These are phyloP conservation scores for Macropis europaea DNA, from an alignment of 2,888 invertebrate genomes.

Conservation along the genomic window DNA sequence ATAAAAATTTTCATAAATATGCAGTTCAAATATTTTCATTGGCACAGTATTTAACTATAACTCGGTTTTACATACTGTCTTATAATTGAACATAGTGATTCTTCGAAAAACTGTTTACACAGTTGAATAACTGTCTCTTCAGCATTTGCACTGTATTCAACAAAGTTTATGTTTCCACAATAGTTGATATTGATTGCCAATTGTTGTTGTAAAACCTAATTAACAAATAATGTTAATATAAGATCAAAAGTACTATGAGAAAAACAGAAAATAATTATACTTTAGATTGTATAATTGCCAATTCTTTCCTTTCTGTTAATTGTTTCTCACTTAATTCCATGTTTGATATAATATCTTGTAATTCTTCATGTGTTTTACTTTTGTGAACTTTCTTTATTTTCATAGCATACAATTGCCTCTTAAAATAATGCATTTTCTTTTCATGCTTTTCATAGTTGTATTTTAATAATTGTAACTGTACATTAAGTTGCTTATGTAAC, in stretches of 20 bases:
- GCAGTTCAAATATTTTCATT: background rate
- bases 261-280: slow-evolving; percentile 8
- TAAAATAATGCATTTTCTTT: slow-evolving; percentile 10
- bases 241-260: background rate
- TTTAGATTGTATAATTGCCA: slow-evolving; percentile 17
- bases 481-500: slow-evolving; percentile 42
- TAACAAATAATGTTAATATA: background rate
- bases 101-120: slow-evolving; percentile 50
- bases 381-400: slow-evolving; percentile 19
- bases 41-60: background rate
- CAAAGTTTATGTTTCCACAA: slow-evolving; percentile 54
- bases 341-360: slow-evolving; percentile 2
- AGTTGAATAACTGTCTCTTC: slow-evolving; percentile 36
- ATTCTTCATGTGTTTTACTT: background rate
- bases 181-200: slow-evolving; percentile 38
- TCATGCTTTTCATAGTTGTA: slow-evolving; percentile 27
- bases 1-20: background rate
- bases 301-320: slow-evolving; percentile 20
- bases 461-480: slow-evolving; percentile 25
- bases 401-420: slow-evolving; percentile 3
- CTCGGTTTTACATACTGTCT: slow-evolving; percentile 28
- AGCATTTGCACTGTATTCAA: slow-evolving; percentile 37
- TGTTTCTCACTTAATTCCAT: slow-evolving; percentile 14
- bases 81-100: slow-evolving; percentile 49
- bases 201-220: slow-evolving; percentile 47